These are phyloP conservation scores for Atherinomorus stipes DNA, from an alignment of 2,113 vertebrate genomes.

Conservation along the genomic window DNA sequence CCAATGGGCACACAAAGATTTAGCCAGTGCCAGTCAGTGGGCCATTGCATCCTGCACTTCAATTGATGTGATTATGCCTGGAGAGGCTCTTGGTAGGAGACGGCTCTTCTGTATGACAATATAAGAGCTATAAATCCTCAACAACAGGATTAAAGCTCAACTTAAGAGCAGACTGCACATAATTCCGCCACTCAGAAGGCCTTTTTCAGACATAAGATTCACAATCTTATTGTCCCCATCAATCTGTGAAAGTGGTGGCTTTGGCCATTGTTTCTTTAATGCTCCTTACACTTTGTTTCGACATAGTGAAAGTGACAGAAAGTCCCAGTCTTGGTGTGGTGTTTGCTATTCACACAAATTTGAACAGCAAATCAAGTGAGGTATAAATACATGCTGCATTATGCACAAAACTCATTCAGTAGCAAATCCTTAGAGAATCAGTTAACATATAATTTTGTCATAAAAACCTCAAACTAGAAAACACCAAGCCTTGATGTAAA, in stretches of 20 bases:
- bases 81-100: conserved; percentile 60
- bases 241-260: no score
- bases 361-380: not conserved
- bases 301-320: not conserved
- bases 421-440: no score
- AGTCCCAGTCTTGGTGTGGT: not conserved
- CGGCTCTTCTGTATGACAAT: conserved; percentile 49
- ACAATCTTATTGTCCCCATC: not conserved
- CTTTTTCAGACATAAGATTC: not conserved
- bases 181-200: conserved; percentile 50
- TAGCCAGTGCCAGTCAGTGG: conserved; percentile 55
- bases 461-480: not conserved
- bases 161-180: conserved; percentile 53
- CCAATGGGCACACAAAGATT: conserved; percentile 52
- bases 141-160: conserved; percentile 66
- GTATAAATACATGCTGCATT: not conserved
- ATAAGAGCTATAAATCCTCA: conserved; percentile 61
- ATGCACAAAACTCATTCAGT: no score
- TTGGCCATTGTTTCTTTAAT: no score
- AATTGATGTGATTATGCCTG: conserved; percentile 67
- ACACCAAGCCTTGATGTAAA: not conserved
- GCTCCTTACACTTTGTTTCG: no score
- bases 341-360: not conserved
- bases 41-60: conserved; percentile 61
- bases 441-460: not conserved